Base-by-base conservation (phyloP, 2,113 vertebrate genomes). In the Oplegnathus fasciatus region DNA sequence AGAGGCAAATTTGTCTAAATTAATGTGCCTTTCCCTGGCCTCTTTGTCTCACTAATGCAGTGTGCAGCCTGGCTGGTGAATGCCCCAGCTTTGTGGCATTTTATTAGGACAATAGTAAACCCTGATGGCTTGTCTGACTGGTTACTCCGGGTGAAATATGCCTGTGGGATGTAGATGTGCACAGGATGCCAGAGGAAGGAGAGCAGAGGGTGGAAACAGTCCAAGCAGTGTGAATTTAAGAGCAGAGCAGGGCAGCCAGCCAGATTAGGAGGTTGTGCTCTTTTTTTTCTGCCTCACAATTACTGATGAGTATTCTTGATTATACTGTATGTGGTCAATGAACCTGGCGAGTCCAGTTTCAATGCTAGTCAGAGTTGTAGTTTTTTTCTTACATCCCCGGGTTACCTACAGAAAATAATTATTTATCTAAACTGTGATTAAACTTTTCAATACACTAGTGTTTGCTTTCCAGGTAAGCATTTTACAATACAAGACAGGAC, bases 61-160 rank as follows among this genome's bases (percentile, higher is more conserved):
- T 32, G 68, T 32, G 61, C 69, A 78, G 86, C 74, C 87, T 67
- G 83, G 61, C 77, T 24, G 67, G n/a, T 52, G 74, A 84, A 71
- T 62, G 88, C 30, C 58, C 54, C 50, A 17, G 82, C 75, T 83
- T 75, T 80, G 61, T 76, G 65, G 60, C 69, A 69, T 78, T 91
- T 94, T 87, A 90, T 77, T 66, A 72, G 86, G 86, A 90, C 87
- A 86, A 76, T 61, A 83, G 77, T 87, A 80, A 88, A 89, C 62
- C 68, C 67, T 42, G 75, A 72, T 1, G 50, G 52, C 79, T 80
- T 5, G 76, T 87, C 86, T 30, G 86, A 91, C 88, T 84, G 86
- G 84, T 88, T 87, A 48, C 80, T 89, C 74, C 5, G 34, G 86
- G 62, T 91, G 88, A 93, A 93, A 77, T 80, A 91, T 54, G 78